These are phyloP conservation scores for Cladopsammia gracilis DNA, from an alignment of 64 coral and sea anemone genomes.

Conservation along the genomic window DNA sequence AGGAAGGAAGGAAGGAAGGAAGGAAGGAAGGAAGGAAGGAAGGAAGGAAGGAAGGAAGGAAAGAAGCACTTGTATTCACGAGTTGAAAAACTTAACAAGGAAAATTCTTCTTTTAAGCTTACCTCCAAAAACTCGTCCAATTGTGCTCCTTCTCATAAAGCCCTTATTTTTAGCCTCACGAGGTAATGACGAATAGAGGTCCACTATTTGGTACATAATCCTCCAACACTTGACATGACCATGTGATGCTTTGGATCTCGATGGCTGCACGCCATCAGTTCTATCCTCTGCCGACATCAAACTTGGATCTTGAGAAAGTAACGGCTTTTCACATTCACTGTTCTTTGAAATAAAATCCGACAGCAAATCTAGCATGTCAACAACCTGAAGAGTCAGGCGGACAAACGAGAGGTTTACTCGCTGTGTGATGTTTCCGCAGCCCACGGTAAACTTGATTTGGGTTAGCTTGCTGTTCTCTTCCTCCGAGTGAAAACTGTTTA, in stretches of 20 bases:
- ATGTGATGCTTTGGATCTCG: background rate
- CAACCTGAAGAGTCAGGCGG: conserved; percentile 76
- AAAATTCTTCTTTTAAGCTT: background rate
- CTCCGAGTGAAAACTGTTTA: background rate
- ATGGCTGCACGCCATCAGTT: conserved; percentile 4
- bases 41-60: background rate
- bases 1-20: too few relatives aligned
- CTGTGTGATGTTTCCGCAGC: conserved; percentile 82
- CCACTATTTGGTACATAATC: conserved; percentile 95
- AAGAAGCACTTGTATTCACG: background rate
- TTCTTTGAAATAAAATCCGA: conserved; percentile 19
- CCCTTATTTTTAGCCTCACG: conserved; percentile 84
- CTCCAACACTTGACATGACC: conserved; percentile 88
- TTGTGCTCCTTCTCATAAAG: conserved; percentile 46
- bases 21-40: background rate
- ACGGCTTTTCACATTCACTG: background rate
- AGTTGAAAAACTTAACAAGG: too few relatives aligned
- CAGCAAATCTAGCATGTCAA: conserved; percentile 87
- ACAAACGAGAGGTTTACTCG: conserved; percentile 84
- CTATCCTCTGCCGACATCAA: background rate
- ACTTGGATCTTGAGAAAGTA: background rate
- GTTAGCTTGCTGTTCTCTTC: conserved; percentile 51
- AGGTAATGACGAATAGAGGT: conserved; percentile 94
- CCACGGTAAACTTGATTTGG: conserved; percentile 82
- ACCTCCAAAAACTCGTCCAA: conserved; percentile 60